Conservation (phyloP, 2,797 vertebrate species). For the Malurus splendens region DNA sequence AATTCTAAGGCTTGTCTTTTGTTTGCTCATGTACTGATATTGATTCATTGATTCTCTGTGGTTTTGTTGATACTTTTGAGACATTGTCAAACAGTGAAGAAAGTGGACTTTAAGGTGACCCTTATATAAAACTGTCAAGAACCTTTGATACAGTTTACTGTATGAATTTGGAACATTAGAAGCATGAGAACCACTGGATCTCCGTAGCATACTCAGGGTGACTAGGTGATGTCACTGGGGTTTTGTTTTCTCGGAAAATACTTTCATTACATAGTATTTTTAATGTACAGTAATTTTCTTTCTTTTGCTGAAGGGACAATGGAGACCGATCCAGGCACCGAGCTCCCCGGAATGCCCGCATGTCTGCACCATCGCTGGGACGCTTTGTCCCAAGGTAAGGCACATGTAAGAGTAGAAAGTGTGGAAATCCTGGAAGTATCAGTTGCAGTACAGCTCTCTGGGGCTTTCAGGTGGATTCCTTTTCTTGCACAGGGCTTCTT, state of each 20-base stretch:
- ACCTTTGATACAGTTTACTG: neutral
- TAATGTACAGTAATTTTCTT: neutral
- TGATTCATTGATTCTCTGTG: neutral
- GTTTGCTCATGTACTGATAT: neutral
- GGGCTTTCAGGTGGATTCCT: neutral
- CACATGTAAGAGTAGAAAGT: neutral
- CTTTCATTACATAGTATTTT: neutral
- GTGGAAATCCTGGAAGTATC: neutral
- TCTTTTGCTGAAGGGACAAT: conserved; percentile 80
- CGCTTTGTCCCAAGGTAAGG: conserved; percentile 93
- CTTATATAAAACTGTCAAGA: neutral
- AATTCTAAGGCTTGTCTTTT: neutral
- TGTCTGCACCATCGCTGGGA: conserved; percentile 94
- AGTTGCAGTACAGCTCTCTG: neutral
- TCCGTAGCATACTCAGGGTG: neutral
- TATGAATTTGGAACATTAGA: neutral
- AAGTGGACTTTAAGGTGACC: neutral
- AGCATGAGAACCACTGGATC: neutral
- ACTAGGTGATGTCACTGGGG: fast-evolving
- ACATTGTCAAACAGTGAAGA: neutral
- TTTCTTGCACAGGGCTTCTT: neutral
- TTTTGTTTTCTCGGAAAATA: neutral
- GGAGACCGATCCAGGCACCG: conserved; percentile 90
- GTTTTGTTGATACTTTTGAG: neutral
- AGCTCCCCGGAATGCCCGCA: conserved; percentile 91